These are phyloP conservation scores for Pseudomugil tenellus DNA, from an alignment of 2,797 vertebrate species.

Conservation along the genomic window DNA sequence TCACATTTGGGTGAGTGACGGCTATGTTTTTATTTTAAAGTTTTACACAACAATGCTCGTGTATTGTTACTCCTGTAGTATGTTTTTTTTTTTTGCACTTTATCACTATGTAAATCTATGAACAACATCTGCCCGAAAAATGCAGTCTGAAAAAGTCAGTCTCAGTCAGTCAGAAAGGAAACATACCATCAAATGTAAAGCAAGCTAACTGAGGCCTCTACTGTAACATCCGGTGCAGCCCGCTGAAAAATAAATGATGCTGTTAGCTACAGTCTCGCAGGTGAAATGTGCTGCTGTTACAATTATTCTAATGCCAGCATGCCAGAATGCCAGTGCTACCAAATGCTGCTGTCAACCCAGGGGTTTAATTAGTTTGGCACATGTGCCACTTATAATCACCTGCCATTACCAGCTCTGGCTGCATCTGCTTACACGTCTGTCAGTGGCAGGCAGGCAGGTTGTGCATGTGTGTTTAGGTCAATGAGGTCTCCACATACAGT, in stretches of 20 bases:
- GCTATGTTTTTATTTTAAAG: not conserved
- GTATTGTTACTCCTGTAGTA: not conserved
- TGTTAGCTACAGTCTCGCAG: constrained; percentile 82
- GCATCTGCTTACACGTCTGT: constrained; percentile 97
- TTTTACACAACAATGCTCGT: not conserved
- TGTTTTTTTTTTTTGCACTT: not conserved
- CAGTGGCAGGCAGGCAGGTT: constrained; percentile 80
- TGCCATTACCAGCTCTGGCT: constrained; percentile 93
- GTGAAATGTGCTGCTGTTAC: constrained; percentile 82
- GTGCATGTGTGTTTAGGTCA: constrained; percentile 55
- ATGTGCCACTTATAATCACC: constrained; percentile 96
- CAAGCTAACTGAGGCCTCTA: constrained; percentile 47
- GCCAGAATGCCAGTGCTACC: constrained; percentile 88
- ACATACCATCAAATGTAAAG: constrained; percentile 42
- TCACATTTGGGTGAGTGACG: constrained; percentile 1
- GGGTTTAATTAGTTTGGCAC: constrained; percentile 97
- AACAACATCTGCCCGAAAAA: constrained; percentile 3
- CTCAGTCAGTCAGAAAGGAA: constrained; percentile 25
- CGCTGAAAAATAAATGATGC: constrained; percentile 85
- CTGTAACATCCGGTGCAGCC: constrained; percentile 63
- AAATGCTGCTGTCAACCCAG: constrained; percentile 95
- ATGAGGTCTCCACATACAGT: constrained; percentile 48
- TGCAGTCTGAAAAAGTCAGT: constrained; percentile 15
- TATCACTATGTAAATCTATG: not conserved
- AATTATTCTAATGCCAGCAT: constrained; percentile 89